A percentile compares a stretch with the other conserved stretches of the same genome.
Conservation (phyloP, 2,888 invertebrate genomes). For the Cantharis nigra region DNA sequence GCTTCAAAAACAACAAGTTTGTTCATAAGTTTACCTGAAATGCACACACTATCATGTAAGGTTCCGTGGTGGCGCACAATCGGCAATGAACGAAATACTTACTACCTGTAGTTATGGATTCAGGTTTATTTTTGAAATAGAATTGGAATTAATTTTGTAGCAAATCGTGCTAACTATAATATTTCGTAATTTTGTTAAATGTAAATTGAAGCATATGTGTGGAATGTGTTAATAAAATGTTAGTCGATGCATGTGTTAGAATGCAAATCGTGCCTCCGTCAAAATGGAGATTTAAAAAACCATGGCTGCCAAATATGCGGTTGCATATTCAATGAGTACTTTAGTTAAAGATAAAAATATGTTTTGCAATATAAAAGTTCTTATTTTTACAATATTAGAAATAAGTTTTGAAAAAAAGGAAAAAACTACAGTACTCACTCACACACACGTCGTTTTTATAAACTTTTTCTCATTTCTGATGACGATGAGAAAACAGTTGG, state of each 20-base stretch:
- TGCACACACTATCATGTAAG: too few relatives aligned
- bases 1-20: neutral
- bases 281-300: constrained; percentile 15
- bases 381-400: constrained; percentile 4
- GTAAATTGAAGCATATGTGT: constrained; percentile 23
- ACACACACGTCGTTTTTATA: constrained; percentile 3
- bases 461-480: constrained; percentile 7
- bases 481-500: constrained; percentile 20
- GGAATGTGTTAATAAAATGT: constrained; percentile 23
- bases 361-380: neutral
- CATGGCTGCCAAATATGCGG: constrained; percentile 27
- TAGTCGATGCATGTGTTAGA: constrained; percentile 24
- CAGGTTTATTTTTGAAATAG: neutral
- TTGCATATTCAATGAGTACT: constrained; percentile 8
- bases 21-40: neutral
- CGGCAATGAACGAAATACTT: too few relatives aligned
- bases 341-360: neutral
- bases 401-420: neutral
- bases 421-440: neutral
- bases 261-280: constrained; percentile 20
- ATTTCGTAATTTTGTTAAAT: constrained; percentile 20
- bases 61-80: neutral
- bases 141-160: neutral
- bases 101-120: neutral
- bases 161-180: constrained; percentile 5